phyloP scores from a whole-genome alignment of 2,113 vertebrate species.

The Emydocephalus ijimae region DNA sequence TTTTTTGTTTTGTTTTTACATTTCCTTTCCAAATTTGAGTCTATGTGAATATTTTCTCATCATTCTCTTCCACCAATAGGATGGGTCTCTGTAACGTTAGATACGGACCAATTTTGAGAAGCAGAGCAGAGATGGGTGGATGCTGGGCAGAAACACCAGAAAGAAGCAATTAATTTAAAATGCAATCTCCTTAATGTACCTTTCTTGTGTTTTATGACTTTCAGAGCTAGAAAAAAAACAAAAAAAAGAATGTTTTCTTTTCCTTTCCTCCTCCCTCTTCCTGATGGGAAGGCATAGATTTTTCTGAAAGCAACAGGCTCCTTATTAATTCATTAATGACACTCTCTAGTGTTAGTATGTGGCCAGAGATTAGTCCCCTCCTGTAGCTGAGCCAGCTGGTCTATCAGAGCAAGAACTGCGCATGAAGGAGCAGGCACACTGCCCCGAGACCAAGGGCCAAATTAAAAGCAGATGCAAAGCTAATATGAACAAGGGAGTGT shows the following conservation, averaged over 20 bases:
- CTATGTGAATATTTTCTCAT: not conserved
- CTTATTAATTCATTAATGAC: conserved; percentile 25
- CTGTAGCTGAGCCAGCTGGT: conserved; percentile 30
- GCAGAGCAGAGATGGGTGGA: not conserved
- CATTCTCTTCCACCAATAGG: not conserved
- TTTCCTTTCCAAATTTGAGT: not conserved
- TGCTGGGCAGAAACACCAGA: not conserved
- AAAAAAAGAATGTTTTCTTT: not conserved
- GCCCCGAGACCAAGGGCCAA: not conserved
- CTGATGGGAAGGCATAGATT: conserved; percentile 23
- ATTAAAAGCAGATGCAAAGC: not conserved
- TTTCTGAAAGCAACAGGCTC: conserved; percentile 45
- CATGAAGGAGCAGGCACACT: not conserved
- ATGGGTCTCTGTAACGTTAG: not conserved
- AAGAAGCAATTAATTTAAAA: not conserved
- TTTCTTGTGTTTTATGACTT: not conserved
- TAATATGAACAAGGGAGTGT: not conserved
- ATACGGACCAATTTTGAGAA: not conserved
- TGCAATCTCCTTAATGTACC: not conserved
- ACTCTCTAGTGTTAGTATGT: conserved; percentile 14
- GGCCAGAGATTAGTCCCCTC: conserved; percentile 23
- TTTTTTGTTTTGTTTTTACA: not conserved
- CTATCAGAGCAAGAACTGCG: conserved; percentile 14
- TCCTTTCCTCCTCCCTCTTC: not conserved
- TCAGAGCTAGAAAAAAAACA: not conserved